Percentiles rank a stretch among this genome's conserved stretches.
Evolutionary conservation across 2,888 invertebrate species (phyloP).

Genomic region (Acleris laterana): DNA sequence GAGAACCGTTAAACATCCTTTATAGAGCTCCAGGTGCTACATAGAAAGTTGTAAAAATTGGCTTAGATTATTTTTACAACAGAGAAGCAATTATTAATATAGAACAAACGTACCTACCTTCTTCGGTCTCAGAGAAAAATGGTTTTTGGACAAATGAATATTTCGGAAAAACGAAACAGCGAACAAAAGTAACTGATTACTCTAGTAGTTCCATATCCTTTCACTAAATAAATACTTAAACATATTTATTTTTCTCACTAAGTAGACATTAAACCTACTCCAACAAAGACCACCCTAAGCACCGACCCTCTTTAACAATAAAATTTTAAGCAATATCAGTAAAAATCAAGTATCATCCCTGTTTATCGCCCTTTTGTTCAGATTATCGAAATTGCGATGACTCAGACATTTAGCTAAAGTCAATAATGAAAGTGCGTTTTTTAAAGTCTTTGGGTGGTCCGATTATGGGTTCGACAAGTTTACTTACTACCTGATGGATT

Average conservation of each 20-base stretch:
- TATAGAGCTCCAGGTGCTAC: too few species aligned
- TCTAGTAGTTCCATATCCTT: too few species aligned
- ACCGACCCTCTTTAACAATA: conserved; percentile 37
- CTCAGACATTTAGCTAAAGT: conserved; percentile 50
- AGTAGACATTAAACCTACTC: not conserved
- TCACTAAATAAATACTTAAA: not conserved
- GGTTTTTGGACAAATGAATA: too few species aligned
- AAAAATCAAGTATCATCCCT: conserved; percentile 43
- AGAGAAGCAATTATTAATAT: too few species aligned
- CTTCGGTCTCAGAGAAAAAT: too few species aligned
- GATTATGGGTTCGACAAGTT: conserved; percentile 12
- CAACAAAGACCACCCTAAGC: conserved; percentile 22
- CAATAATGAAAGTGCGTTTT: conserved; percentile 64
- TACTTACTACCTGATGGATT: conserved; percentile 44
- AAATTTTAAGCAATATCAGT: conserved; percentile 41
- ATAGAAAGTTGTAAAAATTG: too few species aligned
- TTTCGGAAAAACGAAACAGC: too few species aligned
- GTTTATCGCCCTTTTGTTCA: conserved; percentile 42
- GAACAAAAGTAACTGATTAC: too few species aligned
- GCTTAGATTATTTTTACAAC: too few species aligned
- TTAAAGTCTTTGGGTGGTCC: conserved; percentile 58
- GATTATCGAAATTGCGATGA: conserved; percentile 62
- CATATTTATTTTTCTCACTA: conserved; percentile 1
- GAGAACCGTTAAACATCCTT: too few species aligned
- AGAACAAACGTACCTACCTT: too few species aligned